Base-by-base conservation (phyloP, 1,140 invertebrate genomes). In the Planococcus citri region DNA sequence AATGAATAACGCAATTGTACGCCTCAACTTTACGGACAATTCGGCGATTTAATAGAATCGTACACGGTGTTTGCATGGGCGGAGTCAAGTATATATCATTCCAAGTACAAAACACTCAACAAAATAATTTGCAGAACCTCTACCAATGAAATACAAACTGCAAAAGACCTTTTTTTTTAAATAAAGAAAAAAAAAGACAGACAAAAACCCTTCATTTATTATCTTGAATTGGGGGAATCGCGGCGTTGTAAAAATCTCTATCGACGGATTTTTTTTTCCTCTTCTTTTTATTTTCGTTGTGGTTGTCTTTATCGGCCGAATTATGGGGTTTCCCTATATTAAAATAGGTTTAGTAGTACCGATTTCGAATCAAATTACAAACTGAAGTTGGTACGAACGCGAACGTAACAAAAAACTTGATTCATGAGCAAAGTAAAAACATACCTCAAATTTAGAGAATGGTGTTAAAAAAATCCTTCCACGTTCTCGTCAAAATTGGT, bases 1-100 rank as follows among this genome's bases (percentile, higher is more conserved):
- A 64, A 64, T 64, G 60, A 64, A 64, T 64, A 64, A 64, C 60
- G 60, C 60, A 64, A 64, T 64, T 25, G 60, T 64, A 27, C 60
- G 60, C 21, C 60, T 27, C 21, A 27, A 64, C 25, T 64, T 64
- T 64, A 24, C 21, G 25, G 10, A 64, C 60, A 64, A 64, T 27
- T 64, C 60, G 60, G 9, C 41, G 41, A 51, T 51, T 51, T 51
- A 51, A 51, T 20, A 51, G 41, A 51, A 51, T 51, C 41, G 25
- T 64, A 64, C 60, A 64, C 60, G 60, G 20, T 64, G 60, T 64
- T 64, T 20, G 60, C 20, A 27, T 24, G 60, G 22, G 60, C 22
- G 25, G 60, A 24, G 25, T 21, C 8, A 64, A 64, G 60, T 64
- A 64, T 64, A 64, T 64, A 64, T 64, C 60, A 64, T 64, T 22